Evolutionary conservation across 2,113 vertebrate genomes (phyloP).

Genomic region (Gymnorhina tibicen): DNA sequence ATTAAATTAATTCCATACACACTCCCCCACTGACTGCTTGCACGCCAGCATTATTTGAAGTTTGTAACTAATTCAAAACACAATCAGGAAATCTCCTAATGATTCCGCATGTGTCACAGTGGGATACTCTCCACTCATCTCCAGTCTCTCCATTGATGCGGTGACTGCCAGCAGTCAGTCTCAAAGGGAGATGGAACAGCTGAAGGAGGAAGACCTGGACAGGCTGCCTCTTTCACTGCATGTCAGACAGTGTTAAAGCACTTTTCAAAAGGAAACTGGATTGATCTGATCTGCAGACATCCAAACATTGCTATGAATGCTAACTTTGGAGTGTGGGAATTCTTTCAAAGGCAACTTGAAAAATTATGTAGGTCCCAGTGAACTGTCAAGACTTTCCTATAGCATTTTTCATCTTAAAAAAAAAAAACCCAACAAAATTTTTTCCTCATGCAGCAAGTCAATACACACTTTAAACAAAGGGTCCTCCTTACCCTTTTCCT

Average conservation of each 20-base stretch:
- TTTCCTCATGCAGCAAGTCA: neutral
- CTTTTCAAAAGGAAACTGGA: neutral
- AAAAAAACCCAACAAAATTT: accelerated
- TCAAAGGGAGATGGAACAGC: neutral
- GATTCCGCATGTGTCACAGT: neutral
- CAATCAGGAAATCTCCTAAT: slow-evolving; percentile 30
- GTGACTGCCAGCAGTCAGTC: neutral
- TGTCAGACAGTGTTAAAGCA: neutral
- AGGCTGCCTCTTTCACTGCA: neutral
- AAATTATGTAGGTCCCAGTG: neutral
- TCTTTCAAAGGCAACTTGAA: neutral
- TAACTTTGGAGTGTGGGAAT: neutral
- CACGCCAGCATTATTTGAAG: neutral
- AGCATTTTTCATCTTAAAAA: neutral
- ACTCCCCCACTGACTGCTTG: neutral
- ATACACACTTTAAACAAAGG: neutral
- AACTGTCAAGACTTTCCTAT: neutral
- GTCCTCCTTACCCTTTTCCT: neutral
- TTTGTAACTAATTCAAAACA: slow-evolving; percentile 11
- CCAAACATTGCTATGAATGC: neutral
- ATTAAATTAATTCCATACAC: slow-evolving; percentile 28
- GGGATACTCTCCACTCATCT: neutral
- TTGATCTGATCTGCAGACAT: neutral
- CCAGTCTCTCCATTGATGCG: neutral
- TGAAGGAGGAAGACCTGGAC: neutral